A percentile compares a stretch with the other conserved stretches of the same genome.
Evolutionary conservation across 1,140 invertebrate species (phyloP).

Genomic region (Achatina immaculata): DNA sequence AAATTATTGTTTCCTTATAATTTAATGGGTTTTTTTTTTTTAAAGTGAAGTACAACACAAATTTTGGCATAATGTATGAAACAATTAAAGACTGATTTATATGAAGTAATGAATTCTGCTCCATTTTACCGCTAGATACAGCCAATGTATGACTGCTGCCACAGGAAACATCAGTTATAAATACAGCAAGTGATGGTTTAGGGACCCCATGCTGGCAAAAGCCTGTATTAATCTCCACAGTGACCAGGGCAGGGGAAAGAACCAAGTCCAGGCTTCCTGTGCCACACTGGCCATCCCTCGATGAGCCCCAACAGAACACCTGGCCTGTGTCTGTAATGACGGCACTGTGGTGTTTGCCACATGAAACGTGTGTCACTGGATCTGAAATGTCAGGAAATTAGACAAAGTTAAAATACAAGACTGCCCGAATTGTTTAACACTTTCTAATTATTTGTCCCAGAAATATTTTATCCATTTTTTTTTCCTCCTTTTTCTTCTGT

Average conservation of each 20-base stretch:
- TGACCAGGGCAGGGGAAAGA: slow-evolving; percentile 50
- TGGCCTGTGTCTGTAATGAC: slow-evolving; percentile 56
- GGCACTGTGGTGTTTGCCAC: slow-evolving; percentile 65
- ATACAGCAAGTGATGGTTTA: slow-evolving; percentile 36
- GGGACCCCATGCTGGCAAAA: slow-evolving; percentile 58
- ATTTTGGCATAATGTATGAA: no score
- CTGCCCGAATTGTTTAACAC: neutral
- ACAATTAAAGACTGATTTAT: no score
- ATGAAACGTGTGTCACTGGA: slow-evolving; percentile 53
- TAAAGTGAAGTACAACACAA: no score
- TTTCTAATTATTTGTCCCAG: neutral
- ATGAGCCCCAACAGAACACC: slow-evolving; percentile 67
- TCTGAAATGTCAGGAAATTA: slow-evolving; percentile 36
- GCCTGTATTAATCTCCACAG: slow-evolving; percentile 44
- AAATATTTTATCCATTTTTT: neutral
- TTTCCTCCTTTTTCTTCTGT: neutral
- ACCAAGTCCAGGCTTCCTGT: slow-evolving; percentile 47
- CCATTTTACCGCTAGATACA: slow-evolving; percentile 75
- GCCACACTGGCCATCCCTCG: slow-evolving; percentile 64
- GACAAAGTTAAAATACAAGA: neutral
- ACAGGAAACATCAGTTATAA: slow-evolving; percentile 77
- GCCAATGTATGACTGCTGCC: slow-evolving; percentile 87
- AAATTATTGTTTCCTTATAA: no score
- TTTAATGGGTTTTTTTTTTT: no score
- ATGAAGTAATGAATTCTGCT: no score